phyloP scores from a whole-genome alignment of 2,888 invertebrate species.

The Beris morrisii region DNA sequence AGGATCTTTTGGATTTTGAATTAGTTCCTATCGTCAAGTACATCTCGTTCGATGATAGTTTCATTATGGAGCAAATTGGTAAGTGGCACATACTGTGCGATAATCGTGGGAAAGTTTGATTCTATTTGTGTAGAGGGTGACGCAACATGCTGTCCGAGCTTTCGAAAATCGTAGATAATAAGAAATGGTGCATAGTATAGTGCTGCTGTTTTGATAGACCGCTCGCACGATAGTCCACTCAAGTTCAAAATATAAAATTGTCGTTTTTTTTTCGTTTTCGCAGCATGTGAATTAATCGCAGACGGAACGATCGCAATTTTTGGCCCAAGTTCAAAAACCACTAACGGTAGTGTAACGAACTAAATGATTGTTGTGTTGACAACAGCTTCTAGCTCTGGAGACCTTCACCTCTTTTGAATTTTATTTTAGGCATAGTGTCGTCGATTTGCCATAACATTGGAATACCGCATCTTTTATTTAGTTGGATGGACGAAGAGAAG shows the following conservation, averaged over 20 bases:
- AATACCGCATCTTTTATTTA: conserved; percentile 66
- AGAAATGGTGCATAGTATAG: too few relatives aligned
- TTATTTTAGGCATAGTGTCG: conserved; percentile 48
- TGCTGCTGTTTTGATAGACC: too few relatives aligned
- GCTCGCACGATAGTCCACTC: too few relatives aligned
- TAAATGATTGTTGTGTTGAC: not conserved
- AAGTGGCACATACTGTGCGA: conserved; percentile 3
- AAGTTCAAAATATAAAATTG: too few relatives aligned
- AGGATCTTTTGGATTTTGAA: conserved; percentile 14
- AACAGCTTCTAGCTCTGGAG: not conserved
- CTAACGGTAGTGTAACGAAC: conserved; percentile 20
- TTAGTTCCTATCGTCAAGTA: conserved; percentile 25
- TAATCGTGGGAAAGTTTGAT: too few relatives aligned
- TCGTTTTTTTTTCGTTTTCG: conserved; percentile 5
- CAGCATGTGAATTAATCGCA: conserved; percentile 68
- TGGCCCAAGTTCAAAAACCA: conserved; percentile 60
- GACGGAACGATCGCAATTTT: conserved; percentile 73
- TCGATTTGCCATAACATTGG: conserved; percentile 66
- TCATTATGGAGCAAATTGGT: conserved; percentile 18
- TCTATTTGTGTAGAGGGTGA: too few relatives aligned
- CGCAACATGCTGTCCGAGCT: too few relatives aligned
- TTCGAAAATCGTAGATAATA: too few relatives aligned
- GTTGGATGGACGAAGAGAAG: conserved; percentile 59
- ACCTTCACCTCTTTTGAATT: conserved; percentile 2
- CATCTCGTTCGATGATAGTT: conserved; percentile 21